Evolutionary conservation across 2,113 vertebrate species (phyloP).

Genomic region (Gracilinanus agilis): DNA sequence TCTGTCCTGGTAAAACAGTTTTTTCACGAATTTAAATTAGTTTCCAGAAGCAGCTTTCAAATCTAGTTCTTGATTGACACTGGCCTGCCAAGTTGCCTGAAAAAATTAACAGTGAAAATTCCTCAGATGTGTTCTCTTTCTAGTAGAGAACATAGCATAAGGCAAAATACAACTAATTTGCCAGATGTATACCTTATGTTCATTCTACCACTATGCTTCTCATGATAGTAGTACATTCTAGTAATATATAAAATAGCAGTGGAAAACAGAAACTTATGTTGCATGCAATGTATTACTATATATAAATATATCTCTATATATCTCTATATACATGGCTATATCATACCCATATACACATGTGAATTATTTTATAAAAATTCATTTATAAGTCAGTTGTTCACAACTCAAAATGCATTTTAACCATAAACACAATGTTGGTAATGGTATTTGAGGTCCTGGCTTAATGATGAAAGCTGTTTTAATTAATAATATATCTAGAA

Average conservation of each 20-base stretch:
- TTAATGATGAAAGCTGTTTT: not conserved
- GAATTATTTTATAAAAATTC: not conserved
- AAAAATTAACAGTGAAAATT: not conserved
- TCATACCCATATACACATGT: not conserved
- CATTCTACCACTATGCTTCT: not conserved
- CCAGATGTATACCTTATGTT: not conserved
- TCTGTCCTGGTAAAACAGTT: not conserved
- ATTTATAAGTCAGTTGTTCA: not conserved
- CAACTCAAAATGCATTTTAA: not conserved
- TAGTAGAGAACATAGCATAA: not conserved
- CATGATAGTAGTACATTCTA: not conserved
- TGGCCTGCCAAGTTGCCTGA: not conserved
- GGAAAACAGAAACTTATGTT: not conserved
- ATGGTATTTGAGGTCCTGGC: not conserved
- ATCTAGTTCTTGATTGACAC: not conserved
- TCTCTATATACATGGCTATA: not conserved
- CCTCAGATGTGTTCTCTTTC: not conserved
- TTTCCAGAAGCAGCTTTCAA: not conserved
- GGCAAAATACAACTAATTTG: not conserved
- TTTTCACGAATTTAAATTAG: not conserved
- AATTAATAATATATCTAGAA: not conserved
- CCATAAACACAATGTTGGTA: not conserved
- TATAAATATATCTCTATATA: not conserved
- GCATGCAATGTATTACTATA: not conserved
- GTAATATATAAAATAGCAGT: not conserved